Base-by-base conservation (phyloP, 2,113 vertebrate genomes). In the Lepus europaeus region DNA sequence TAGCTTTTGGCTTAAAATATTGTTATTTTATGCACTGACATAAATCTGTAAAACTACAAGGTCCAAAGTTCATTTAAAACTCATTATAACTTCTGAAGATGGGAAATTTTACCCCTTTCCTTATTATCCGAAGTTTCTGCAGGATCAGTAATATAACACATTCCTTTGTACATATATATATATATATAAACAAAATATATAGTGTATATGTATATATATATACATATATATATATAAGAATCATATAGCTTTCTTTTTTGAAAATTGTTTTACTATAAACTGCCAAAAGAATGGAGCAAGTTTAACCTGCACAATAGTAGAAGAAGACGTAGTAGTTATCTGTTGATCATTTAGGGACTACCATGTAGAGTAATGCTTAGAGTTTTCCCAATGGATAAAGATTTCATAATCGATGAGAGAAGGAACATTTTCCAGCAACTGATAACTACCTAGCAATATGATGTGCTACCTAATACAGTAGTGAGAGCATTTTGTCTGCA, bases 21-120 rank as follows among this genome's bases (percentile, higher is more conserved):
- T 95, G 7, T 89, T 93, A 89, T 93, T 96, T 96, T 94, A 96
- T 96, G 92, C 89, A 73, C 68, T 64, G 74, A 95, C 89, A 70
- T 88, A 84, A 94, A 19, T 89, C 91, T 80, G 89, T 19, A 89
- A 86, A 94, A 96, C 73, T 89, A 59, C 7, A 70, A 97, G 95
- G 92, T 95, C 91, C 95, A 93, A 96, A 83, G 68, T 94, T 95
- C 89, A 82, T 88, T 94, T 96, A 86, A 90, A 95, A 81, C 53
- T 66, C 61, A 83, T 76, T 82, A 56, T 91, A 93, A 31, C n/a
- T 81, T 93, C 53, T 96, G 45, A 89, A 93, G 49, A 87, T 73
- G 36, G 68, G 59, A 78, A 33, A 89, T 89, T 94, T n/a, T 87
- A 61, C 23, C 22, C 23, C 27, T 80, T 91, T 93, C 17, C n/a